Evolutionary conservation across 1,140 invertebrate species (phyloP).

Genomic region (Drosophila carrolli): DNA sequence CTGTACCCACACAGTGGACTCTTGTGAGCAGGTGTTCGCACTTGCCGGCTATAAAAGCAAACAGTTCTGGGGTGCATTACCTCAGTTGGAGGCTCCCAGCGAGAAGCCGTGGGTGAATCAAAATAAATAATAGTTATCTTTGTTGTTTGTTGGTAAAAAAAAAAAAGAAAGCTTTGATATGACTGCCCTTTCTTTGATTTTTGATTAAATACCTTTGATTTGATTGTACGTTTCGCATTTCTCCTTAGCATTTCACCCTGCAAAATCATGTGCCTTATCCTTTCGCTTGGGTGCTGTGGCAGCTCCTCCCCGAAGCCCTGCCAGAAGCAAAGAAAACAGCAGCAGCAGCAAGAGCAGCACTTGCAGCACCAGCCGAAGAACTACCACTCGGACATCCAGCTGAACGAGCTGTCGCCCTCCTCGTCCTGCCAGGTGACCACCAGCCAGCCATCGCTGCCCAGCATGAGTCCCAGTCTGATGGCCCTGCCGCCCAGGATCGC

Average conservation of each 20-base stretch:
- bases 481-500: not conserved
- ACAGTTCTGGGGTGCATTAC: not conserved
- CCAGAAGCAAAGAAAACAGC: conserved; percentile 1
- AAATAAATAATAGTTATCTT: not conserved
- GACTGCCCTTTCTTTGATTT: not conserved
- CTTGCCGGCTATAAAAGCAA: conserved; percentile 31
- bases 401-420: conserved; percentile 5
- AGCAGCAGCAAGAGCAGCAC: not conserved
- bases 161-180: too few species aligned
- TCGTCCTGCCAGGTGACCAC: not conserved
- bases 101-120: not conserved
- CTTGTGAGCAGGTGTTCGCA: not conserved
- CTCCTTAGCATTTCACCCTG: not conserved
- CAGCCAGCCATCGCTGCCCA: conserved; percentile 15
- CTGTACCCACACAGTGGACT: conserved; percentile 13
- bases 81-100: conserved; percentile 10
- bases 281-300: conserved; percentile 15
- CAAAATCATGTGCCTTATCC: conserved; percentile 4
- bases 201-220: not conserved
- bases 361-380: not conserved
- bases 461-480: conserved; percentile 28
- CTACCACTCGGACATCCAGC: conserved; percentile 16
- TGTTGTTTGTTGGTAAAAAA: too few species aligned
- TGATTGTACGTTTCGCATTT: not conserved
- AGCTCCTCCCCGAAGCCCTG: not conserved